A percentile compares a stretch with the other conserved stretches of the same genome.
Evolutionary conservation across 2,113 vertebrate genomes (phyloP).

Genomic region (Coptodon rendalli): DNA sequence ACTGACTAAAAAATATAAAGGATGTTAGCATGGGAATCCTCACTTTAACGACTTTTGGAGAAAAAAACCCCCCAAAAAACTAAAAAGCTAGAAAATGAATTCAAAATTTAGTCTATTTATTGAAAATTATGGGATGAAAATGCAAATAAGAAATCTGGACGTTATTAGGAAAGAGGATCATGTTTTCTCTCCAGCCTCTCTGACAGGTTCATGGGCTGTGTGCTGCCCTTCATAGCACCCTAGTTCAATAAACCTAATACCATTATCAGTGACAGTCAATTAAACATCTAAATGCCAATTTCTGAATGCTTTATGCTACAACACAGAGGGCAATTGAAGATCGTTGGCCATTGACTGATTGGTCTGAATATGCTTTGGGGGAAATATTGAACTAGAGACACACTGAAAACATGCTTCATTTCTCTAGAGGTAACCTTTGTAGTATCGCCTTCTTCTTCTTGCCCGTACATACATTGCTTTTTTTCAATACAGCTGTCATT

Average conservation of each 20-base stretch:
- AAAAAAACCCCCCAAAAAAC: fast-evolving
- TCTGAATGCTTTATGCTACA: constrained; percentile 29
- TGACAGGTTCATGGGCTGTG: constrained; percentile 1
- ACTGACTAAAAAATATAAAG: neutral
- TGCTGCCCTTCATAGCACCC: neutral
- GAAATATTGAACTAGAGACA: neutral
- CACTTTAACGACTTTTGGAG: neutral
- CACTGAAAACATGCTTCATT: neutral
- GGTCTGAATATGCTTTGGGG: neutral
- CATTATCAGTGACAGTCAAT: constrained; percentile 65
- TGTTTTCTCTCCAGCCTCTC: neutral
- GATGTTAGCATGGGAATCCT: fast-evolving
- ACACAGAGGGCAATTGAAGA: constrained; percentile 43
- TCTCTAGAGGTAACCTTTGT: neutral
- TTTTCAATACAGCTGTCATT: neutral
- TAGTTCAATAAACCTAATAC: constrained; percentile 53
- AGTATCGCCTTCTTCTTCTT: neutral
- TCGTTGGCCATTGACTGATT: constrained; percentile 17
- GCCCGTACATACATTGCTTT: fast-evolving
- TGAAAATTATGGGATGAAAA: neutral
- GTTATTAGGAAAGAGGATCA: neutral
- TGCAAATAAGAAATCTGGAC: neutral
- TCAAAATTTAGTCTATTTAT: neutral
- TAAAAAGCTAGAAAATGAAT: neutral
- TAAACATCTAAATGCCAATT: constrained; percentile 64